Percentiles rank a stretch among this genome's conserved stretches.
Evolutionary conservation across 2,888 invertebrate species (phyloP).

Genomic region (Lottia gigantea): DNA sequence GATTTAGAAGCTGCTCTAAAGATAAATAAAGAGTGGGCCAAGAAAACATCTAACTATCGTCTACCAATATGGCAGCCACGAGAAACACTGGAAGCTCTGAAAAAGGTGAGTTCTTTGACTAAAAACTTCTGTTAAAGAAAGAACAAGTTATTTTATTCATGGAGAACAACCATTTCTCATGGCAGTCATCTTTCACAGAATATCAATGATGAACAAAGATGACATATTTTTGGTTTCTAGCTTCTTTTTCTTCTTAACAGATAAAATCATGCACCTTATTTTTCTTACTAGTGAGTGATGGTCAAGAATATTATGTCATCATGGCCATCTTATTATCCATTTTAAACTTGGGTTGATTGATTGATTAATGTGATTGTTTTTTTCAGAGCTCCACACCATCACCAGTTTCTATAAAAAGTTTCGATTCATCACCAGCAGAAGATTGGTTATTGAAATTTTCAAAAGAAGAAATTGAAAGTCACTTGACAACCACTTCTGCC

Average conservation of each 20-base stretch:
- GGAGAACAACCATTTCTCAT: too few relatives aligned
- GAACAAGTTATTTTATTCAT: too few relatives aligned
- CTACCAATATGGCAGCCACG: conserved; percentile 27
- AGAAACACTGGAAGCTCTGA: conserved; percentile 24
- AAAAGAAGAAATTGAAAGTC: conserved; percentile 29
- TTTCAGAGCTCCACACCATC: conserved; percentile 28
- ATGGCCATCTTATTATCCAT: too few relatives aligned
- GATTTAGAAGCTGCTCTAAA: neutral
- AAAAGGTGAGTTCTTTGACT: conserved; percentile 14
- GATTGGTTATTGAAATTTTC: conserved; percentile 30
- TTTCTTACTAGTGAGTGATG: too few relatives aligned
- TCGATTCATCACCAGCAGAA: conserved; percentile 24
- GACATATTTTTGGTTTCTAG: too few relatives aligned
- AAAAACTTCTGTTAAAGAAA: neutral
- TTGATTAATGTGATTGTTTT: neutral
- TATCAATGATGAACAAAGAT: too few relatives aligned
- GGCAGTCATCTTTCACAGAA: too few relatives aligned
- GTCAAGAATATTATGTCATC: too few relatives aligned
- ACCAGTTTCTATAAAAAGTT: conserved; percentile 24
- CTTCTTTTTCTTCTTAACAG: too few relatives aligned
- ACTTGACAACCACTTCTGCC: conserved; percentile 10
- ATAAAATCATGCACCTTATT: too few relatives aligned
- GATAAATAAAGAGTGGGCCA: neutral
- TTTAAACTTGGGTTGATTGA: too few relatives aligned
- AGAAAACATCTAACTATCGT: neutral